Conservation (phyloP, 1,140 invertebrate species). For the Chionoecetes opilio region DNA sequence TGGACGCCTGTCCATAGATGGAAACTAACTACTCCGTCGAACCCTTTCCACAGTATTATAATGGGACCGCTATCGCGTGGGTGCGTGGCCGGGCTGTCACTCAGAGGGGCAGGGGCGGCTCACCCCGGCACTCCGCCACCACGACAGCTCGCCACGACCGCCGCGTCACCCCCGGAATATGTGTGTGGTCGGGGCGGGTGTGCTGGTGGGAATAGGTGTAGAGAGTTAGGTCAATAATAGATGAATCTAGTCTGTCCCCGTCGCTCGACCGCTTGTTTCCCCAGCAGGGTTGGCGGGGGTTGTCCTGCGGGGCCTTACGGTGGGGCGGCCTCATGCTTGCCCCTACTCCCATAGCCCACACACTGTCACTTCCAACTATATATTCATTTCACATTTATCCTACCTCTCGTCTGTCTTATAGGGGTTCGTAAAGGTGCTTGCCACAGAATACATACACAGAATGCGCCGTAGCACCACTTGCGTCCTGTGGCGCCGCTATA, state of each 20-base stretch:
- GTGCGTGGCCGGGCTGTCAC: background rate
- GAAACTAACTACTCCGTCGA: background rate
- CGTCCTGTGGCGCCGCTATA: background rate
- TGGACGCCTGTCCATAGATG: background rate
- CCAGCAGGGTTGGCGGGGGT: background rate
- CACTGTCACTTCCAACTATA: background rate
- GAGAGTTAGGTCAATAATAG: conserved; percentile 58
- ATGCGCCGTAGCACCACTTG: background rate
- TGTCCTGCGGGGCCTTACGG: too few relatives aligned
- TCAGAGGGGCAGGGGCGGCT: background rate
- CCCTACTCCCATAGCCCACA: background rate
- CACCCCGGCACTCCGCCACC: background rate
- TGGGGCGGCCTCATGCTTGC: background rate
- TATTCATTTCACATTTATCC: too few relatives aligned
- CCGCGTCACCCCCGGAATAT: conserved; percentile 44
- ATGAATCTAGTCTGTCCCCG: conserved; percentile 49
- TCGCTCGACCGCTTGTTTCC: conserved; percentile 35
- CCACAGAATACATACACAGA: background rate
- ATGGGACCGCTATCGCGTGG: background rate
- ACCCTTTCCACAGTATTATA: background rate
- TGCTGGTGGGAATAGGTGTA: conserved; percentile 57
- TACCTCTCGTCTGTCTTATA: background rate
- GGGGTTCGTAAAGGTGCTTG: background rate
- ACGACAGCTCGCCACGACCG: background rate
- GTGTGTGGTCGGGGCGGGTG: conserved; percentile 45